phyloP scores from a whole-genome alignment of 92 coral and sea anemone genomes.

The Montipora capitata region DNA sequence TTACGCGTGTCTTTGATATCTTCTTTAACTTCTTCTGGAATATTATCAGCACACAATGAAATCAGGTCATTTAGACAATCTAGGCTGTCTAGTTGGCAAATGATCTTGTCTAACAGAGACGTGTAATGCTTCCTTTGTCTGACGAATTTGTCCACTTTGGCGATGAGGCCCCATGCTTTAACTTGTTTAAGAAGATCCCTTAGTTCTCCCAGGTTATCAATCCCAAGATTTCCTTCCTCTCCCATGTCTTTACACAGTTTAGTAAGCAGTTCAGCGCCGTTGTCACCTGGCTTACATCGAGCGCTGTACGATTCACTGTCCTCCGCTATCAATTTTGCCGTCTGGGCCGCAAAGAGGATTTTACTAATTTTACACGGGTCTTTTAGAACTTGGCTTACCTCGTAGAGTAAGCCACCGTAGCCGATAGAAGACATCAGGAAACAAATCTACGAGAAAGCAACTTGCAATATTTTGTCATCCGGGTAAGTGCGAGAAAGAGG shows the following conservation, averaged over 20 bases:
- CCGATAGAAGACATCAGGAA: not conserved
- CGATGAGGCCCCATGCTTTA: slow-evolving; percentile 29
- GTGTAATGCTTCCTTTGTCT: not conserved
- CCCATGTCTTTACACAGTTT: slow-evolving; percentile 53
- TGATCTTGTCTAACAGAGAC: not conserved
- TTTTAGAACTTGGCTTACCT: slow-evolving; percentile 8
- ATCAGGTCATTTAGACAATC: not conserved
- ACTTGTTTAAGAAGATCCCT: slow-evolving; percentile 29
- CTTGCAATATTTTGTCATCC: not conserved
- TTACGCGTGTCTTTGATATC: not conserved
- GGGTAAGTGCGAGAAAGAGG: not conserved
- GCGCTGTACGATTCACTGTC: slow-evolving; percentile 2
- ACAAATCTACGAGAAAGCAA: not conserved
- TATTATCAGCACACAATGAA: not conserved
- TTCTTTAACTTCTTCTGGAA: not conserved
- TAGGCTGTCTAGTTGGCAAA: not conserved
- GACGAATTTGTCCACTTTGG: slow-evolving; percentile 36
- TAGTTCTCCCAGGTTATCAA: slow-evolving; percentile 34
- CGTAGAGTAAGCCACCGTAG: not conserved
- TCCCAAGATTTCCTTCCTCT: slow-evolving; percentile 12
- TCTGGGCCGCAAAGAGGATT: not conserved
- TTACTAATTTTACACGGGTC: not conserved
- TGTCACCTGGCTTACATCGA: not conserved
- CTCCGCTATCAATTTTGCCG: not conserved
- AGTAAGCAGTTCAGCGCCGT: not conserved